A percentile compares a stretch with the other conserved stretches of the same genome.
Evolutionary conservation across 2,797 vertebrate species (phyloP).

Genomic region (Clarias pachynema): DNA sequence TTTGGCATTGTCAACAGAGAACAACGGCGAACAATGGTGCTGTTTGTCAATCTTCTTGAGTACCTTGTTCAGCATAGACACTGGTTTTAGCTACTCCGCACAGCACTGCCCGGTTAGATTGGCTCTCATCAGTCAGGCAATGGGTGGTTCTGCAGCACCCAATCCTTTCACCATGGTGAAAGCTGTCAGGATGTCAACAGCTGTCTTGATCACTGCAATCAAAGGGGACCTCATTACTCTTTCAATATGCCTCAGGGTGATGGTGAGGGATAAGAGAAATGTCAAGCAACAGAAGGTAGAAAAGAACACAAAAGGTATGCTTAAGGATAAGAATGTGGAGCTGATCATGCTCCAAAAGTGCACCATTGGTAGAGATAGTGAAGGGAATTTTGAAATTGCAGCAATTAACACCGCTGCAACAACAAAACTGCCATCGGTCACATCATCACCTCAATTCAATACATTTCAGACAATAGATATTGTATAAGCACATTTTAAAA

Average conservation of each 20-base stretch:
- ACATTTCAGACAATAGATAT: not conserved
- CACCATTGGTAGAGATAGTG: not conserved
- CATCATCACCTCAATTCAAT: not conserved
- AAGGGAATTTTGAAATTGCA: not conserved
- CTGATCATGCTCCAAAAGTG: slow-evolving; percentile 3
- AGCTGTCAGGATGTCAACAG: slow-evolving; percentile 74
- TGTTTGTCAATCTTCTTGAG: not conserved
- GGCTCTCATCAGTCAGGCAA: slow-evolving; percentile 48
- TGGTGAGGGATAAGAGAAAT: slow-evolving; percentile 65
- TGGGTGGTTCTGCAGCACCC: slow-evolving; percentile 44
- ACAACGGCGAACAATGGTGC: not conserved
- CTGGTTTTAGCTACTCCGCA: slow-evolving; percentile 57
- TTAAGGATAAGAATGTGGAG: slow-evolving; percentile 9
- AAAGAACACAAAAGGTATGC: slow-evolving; percentile 53
- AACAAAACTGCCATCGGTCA: not conserved
- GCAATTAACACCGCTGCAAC: too few relatives aligned
- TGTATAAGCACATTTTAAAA: not conserved
- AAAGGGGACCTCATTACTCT: slow-evolving; percentile 67
- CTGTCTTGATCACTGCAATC: slow-evolving; percentile 81
- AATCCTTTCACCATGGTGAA: slow-evolving; percentile 72
- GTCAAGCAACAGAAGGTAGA: slow-evolving; percentile 48
- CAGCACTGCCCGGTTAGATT: slow-evolving; percentile 44
- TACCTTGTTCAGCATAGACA: slow-evolving; percentile 27
- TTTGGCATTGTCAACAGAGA: not conserved
- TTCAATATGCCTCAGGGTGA: slow-evolving; percentile 70